Evolutionary conservation across 2,888 invertebrate genomes (phyloP).

Genomic region (Halocaridina rubra): DNA sequence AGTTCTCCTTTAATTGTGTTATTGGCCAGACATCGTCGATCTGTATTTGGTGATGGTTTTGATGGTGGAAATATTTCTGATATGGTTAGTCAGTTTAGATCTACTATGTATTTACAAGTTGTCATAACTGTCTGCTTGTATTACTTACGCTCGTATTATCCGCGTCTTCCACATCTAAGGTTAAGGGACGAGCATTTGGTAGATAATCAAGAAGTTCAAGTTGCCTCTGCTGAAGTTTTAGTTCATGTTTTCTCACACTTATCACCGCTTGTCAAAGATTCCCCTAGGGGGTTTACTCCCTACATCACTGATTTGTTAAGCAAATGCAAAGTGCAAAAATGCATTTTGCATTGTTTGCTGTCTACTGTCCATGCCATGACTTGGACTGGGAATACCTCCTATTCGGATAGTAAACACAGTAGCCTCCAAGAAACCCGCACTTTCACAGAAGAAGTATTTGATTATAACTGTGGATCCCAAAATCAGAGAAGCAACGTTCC

Average conservation of each 20-base stretch:
- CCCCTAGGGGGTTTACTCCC: constrained; percentile 80
- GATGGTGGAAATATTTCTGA: constrained; percentile 71
- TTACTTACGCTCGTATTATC: constrained; percentile 83
- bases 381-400: neutral
- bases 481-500: constrained; percentile 1
- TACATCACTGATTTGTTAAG: constrained; percentile 80
- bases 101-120: constrained; percentile 85
- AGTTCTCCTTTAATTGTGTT: constrained; percentile 73
- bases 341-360: constrained; percentile 82
- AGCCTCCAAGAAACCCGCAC: constrained; percentile 51
- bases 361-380: constrained; percentile 78
- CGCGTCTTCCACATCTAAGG: constrained; percentile 74
- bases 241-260: constrained; percentile 80
- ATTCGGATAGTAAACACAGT: constrained; percentile 69
- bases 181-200: constrained; percentile 78
- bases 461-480: constrained; percentile 48
- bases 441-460: constrained; percentile 54
- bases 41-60: constrained; percentile 77
- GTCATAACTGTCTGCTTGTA: constrained; percentile 80
- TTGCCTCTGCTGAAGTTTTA: constrained; percentile 80
- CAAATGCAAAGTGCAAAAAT: constrained; percentile 86
- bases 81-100: constrained; percentile 77
- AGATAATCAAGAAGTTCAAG: constrained; percentile 81
- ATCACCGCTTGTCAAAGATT: constrained; percentile 79
- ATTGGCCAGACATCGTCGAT: constrained; percentile 81